A percentile compares a stretch with the other conserved stretches of the same genome.
phyloP scores from a whole-genome alignment of 2,113 vertebrate species.

The Thermophis baileyi region DNA sequence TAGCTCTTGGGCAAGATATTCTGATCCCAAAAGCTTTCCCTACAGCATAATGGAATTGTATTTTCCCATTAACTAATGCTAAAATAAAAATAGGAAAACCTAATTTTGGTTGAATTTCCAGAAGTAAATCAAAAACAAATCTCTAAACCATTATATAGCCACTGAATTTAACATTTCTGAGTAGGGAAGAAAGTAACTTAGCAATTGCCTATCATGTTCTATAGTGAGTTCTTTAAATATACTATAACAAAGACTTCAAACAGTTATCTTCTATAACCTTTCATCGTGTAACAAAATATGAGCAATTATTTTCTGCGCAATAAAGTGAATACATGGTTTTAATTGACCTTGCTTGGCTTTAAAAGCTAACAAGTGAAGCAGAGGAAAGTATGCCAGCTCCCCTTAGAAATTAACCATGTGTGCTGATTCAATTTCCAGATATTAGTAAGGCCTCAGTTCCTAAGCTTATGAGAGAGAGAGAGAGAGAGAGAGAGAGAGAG shows the following conservation, averaged over 20 bases:
- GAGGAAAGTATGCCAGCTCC: constrained; percentile 54
- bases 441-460: constrained; percentile 55
- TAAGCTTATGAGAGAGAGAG: constrained; percentile 32
- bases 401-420: constrained; percentile 44
- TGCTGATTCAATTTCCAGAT: constrained; percentile 53
- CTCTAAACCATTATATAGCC: neutral
- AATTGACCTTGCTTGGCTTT: constrained; percentile 61
- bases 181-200: neutral
- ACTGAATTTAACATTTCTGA: neutral
- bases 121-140: neutral
- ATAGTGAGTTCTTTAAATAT: constrained; percentile 49
- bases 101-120: neutral
- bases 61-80: neutral
- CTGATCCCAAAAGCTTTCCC: neutral
- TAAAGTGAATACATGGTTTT: constrained; percentile 64
- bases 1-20: neutral
- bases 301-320: constrained; percentile 52
- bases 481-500: neutral
- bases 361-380: constrained; percentile 64
- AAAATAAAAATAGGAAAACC: neutral
- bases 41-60: neutral
- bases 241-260: constrained; percentile 24
- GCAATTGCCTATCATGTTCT: neutral
- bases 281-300: constrained; percentile 55
- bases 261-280: constrained; percentile 43